Base-by-base conservation (phyloP, 2,113 vertebrate genomes). In the Brachyhypopomus occidentalis region DNA sequence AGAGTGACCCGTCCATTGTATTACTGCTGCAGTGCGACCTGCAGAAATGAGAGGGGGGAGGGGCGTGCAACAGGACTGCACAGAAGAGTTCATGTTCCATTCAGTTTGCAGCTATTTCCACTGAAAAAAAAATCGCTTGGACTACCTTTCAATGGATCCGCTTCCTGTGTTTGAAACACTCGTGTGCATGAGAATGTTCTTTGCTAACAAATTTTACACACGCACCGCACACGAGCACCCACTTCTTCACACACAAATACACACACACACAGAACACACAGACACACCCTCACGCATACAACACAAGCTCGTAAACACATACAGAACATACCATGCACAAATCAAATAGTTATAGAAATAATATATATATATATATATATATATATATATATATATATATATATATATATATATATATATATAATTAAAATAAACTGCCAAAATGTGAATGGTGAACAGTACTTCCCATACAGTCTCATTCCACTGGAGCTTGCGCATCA, bases 151-250 rank as follows among this genome's bases (percentile, higher is more conserved):
- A 96, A 98, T 95, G 96, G 96, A 98, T 97, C 96, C 94, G 97
- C 97, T 99, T 99, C 96, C 96, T 98, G 97, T 99, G 96, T 98
- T 97, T 98, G 95, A 98, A 98, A 99, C 97, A 99, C 97, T 98
- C 80, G 96, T 99, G 96, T 99, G 97, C 97, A 98, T 98, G 97
- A 98, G 95, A 99, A 98, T 98, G 96, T 98, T 95, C 96, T 96
- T 96, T 97, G 96, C 96, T 96, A 93, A 95, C 93, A 94, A 96
- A 96, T 95, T 97, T 96, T 95, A 83, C 75, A 83, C 64, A 88
- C 76, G 88, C 81, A 89, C 75, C 55, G 85, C 70, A 81, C 86
- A 87, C 0, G 88, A 67, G 80, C 58, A 80, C 66, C 81, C n/a
- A 64, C 60, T 83, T 45, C 75, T 82, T 80, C 76, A 80, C 74